A percentile compares a stretch with the other conserved stretches of the same genome.
These are phyloP conservation scores for Eucidaris tribuloides DNA, from an alignment of 35 echinoderm and acorn worm species.

Conservation along the genomic window DNA sequence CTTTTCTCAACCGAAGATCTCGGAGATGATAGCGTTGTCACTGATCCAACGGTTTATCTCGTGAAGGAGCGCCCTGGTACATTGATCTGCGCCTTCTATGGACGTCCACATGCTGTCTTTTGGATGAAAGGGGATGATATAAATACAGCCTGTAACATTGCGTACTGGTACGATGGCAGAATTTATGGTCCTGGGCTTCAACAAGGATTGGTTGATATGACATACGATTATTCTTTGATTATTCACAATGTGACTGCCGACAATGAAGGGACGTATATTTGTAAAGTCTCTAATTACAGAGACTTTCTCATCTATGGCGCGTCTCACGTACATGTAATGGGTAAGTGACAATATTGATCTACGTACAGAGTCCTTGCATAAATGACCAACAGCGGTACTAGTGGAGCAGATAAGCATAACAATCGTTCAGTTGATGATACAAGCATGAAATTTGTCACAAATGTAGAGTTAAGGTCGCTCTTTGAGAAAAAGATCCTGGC, in stretches of 20 bases:
- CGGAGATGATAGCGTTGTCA: too few relatives aligned
- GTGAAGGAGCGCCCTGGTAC: too few relatives aligned
- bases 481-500: too few relatives aligned
- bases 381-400: too few relatives aligned
- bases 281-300: neutral
- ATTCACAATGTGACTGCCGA: neutral
- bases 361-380: too few relatives aligned
- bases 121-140: neutral
- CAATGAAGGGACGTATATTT: neutral
- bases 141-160: neutral
- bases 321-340: neutral
- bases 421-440: too few relatives aligned
- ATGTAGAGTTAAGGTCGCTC: too few relatives aligned
- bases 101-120: neutral
- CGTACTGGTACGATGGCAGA: neutral
- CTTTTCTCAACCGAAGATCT: too few relatives aligned
- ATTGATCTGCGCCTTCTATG: neutral
- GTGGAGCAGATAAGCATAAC: too few relatives aligned
- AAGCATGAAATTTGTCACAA: too few relatives aligned
- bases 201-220: neutral
- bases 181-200: neutral
- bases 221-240: neutral
- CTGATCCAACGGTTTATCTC: too few relatives aligned
- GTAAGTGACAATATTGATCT: too few relatives aligned
- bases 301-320: neutral